These are phyloP conservation scores for Ligdia adustata DNA, from an alignment of 2,888 invertebrate genomes.

Conservation along the genomic window DNA sequence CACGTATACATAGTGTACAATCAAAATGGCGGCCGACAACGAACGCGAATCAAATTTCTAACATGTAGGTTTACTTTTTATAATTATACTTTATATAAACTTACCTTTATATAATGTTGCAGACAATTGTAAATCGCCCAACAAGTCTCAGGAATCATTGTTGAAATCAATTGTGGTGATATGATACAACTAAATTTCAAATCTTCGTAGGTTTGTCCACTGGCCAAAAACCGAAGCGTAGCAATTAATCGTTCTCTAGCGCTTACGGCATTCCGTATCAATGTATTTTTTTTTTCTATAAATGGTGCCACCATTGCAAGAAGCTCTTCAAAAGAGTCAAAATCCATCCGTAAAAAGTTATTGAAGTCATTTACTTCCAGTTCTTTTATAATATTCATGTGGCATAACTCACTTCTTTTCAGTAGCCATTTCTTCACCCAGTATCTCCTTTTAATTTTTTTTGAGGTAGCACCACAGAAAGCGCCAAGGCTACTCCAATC, in stretches of 20 bases:
- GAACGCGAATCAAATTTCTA: not conserved
- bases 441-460: constrained; percentile 4
- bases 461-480: constrained; percentile 3
- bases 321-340: constrained; percentile 10
- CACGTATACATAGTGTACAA: too few species aligned
- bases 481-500: too few species aligned
- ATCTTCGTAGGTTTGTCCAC: constrained; percentile 7
- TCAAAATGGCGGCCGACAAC: too few species aligned
- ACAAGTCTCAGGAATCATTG: constrained; percentile 12
- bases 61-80: too few species aligned
- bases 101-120: constrained; percentile 1
- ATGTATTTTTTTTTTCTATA: constrained; percentile 12
- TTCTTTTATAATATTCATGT: constrained; percentile 8
- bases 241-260: constrained; percentile 8
- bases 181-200: constrained; percentile 7
- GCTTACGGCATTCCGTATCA: constrained; percentile 13
- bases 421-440: constrained; percentile 7
- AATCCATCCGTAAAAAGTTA: too few species aligned
- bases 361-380: too few species aligned
- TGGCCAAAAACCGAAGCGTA: constrained; percentile 8
- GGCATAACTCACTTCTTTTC: constrained; percentile 6
- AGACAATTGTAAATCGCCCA: constrained; percentile 6
- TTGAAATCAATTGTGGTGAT: constrained; percentile 10
- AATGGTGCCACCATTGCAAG: constrained; percentile 13
- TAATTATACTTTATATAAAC: too few species aligned